Conservation (phyloP, 2,888 invertebrate genomes). For the Drosophila vallismaia region DNA sequence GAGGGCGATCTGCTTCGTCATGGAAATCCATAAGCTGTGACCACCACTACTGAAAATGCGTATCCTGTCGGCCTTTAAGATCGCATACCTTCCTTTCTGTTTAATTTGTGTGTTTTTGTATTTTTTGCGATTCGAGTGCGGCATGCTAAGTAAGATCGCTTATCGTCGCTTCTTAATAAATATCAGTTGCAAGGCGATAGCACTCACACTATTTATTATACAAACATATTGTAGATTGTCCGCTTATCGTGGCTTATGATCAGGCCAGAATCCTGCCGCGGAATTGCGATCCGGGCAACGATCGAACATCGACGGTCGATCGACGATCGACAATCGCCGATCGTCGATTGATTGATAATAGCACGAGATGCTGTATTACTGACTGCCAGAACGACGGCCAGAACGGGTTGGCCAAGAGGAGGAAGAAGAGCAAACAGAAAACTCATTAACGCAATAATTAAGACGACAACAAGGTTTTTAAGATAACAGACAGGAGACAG, state of each 20-base stretch:
- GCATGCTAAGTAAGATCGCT: conserved; percentile 73
- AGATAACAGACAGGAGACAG: conserved; percentile 68
- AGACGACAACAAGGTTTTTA: conserved; percentile 82
- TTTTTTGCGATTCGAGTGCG: conserved; percentile 45
- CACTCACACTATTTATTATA: conserved; percentile 77
- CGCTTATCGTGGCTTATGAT: conserved; percentile 72
- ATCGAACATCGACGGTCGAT: conserved; percentile 49
- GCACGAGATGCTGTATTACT: conserved; percentile 71
- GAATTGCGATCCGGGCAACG: conserved; percentile 56
- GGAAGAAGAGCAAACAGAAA: conserved; percentile 74
- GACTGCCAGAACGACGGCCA: conserved; percentile 16
- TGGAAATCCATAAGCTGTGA: conserved; percentile 67
- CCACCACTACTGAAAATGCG: conserved; percentile 56
- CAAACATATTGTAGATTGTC: conserved; percentile 49
- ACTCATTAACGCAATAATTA: conserved; percentile 83
- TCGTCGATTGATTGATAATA: conserved; percentile 75
- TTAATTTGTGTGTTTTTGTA: background rate
- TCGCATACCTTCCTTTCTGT: conserved; percentile 35
- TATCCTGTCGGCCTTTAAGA: conserved; percentile 72
- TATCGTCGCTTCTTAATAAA: conserved; percentile 71
- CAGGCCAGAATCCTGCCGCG: conserved; percentile 47
- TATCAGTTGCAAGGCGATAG: conserved; percentile 67
- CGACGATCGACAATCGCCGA: conserved; percentile 59
- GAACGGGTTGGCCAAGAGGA: conserved; percentile 65
- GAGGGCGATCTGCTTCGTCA: conserved; percentile 44